Evolutionary conservation across 30 jellyfish, hydroid and myxozoan genomes (phyloP).

Genomic region (Chironex yamaguchii): DNA sequence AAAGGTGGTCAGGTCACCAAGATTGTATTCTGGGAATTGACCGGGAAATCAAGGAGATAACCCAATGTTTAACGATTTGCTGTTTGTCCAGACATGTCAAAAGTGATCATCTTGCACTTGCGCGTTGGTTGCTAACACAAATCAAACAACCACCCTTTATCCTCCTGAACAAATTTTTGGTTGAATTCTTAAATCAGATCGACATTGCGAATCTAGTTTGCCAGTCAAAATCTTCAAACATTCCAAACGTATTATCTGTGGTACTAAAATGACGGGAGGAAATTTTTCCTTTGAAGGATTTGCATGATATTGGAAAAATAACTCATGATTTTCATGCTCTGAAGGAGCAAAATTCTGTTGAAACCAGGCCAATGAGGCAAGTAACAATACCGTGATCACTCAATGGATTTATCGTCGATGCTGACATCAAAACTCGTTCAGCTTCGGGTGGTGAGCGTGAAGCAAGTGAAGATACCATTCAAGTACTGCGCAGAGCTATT

Average conservation of each 20-base stretch:
- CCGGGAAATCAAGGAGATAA: conserved; percentile 19
- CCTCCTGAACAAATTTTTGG: not conserved
- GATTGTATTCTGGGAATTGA: conserved; percentile 12
- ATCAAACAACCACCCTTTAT: not conserved
- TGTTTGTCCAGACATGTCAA: not conserved
- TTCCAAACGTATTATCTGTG: conserved; percentile 27
- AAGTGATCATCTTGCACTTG: conserved; percentile 12
- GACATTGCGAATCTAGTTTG: conserved; percentile 15
- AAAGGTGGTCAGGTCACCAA: conserved; percentile 33
- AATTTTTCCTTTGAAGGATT: not conserved
- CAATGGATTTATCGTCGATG: conserved; percentile 32
- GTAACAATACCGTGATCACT: not conserved
- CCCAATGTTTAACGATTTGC: conserved; percentile 7
- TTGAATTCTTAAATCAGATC: conserved; percentile 8
- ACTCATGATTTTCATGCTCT: not conserved
- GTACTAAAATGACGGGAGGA: not conserved
- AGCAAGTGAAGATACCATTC: too few species aligned
- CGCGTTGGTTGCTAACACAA: not conserved
- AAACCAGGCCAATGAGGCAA: conserved; percentile 37
- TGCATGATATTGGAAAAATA: too few species aligned
- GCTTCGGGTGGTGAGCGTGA: too few species aligned
- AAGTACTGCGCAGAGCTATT: conserved; percentile 4
- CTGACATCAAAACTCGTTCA: conserved; percentile 32
- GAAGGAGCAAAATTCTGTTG: not conserved
- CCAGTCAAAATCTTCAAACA: not conserved